phyloP scores from a whole-genome alignment of 2,888 invertebrate species.

The Acleris holmiana region DNA sequence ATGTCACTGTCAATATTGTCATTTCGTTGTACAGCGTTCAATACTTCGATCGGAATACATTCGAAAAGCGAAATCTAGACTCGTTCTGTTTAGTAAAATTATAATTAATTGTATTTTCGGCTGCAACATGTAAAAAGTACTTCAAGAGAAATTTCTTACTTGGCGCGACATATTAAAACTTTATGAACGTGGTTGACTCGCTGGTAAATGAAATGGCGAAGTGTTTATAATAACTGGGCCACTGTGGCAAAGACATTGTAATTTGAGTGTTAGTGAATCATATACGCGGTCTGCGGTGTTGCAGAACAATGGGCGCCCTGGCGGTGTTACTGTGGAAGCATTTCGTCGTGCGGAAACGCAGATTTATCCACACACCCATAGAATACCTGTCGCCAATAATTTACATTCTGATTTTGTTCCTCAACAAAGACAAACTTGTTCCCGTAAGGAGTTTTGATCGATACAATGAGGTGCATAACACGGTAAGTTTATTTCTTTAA shows the following conservation, averaged over 20 bases:
- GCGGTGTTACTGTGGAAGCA: conserved; percentile 32
- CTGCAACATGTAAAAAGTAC: background rate
- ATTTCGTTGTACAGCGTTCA: no score
- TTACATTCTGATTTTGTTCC: conserved; percentile 19
- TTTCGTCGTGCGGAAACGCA: conserved; percentile 21
- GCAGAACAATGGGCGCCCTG: conserved; percentile 19
- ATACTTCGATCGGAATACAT: no score
- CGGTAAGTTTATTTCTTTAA: conserved; percentile 9
- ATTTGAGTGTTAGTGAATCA: conserved; percentile 12
- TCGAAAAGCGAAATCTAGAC: no score
- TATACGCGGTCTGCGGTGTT: background rate
- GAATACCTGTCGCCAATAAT: conserved; percentile 22
- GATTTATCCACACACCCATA: conserved; percentile 24
- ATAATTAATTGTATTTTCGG: background rate
- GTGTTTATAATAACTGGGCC: conserved; percentile 48
- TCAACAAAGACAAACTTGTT: conserved; percentile 10
- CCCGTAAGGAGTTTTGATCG: background rate
- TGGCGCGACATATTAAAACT: background rate
- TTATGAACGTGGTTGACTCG: background rate
- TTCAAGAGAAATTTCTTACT: background rate
- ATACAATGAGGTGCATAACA: conserved; percentile 10
- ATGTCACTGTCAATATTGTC: no score
- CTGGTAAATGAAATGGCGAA: conserved; percentile 12
- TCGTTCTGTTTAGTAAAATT: no score
- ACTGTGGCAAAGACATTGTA: conserved; percentile 21